Conservation (phyloP, 2,888 invertebrate genomes). For the Plebejus anna region DNA sequence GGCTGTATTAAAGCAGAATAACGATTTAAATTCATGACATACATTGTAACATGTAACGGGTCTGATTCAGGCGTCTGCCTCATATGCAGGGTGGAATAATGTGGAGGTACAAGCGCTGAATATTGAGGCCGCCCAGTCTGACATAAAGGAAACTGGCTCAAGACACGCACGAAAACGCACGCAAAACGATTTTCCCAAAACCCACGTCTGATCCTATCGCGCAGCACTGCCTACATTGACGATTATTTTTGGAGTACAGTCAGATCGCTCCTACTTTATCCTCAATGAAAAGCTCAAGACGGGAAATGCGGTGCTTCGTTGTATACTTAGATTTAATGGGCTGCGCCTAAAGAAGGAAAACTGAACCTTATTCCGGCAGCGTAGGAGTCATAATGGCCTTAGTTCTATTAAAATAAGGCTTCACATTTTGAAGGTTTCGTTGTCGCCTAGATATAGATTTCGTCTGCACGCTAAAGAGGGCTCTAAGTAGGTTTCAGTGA, state of each 20-base stretch:
- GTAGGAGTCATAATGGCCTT: constrained; percentile 47
- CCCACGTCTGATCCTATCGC: background rate
- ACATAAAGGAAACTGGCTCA: constrained; percentile 63
- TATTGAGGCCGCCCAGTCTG: constrained; percentile 71
- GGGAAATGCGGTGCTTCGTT: background rate
- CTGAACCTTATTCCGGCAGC: constrained; percentile 38
- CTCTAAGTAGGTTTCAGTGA: constrained; percentile 20
- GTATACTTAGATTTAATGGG: constrained; percentile 1
- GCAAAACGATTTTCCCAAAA: constrained; percentile 47
- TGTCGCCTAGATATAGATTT: constrained; percentile 53
- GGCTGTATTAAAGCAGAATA: background rate
- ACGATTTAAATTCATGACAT: constrained; percentile 13
- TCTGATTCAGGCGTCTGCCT: constrained; percentile 38
- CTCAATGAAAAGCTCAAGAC: constrained; percentile 9
- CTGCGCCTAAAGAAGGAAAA: constrained; percentile 41
- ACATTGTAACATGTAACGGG: constrained; percentile 14
- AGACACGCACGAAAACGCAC: constrained; percentile 72
- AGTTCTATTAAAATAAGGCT: constrained; percentile 53
- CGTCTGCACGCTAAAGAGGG: constrained; percentile 45
- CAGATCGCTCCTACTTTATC: background rate
- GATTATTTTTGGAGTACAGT: background rate
- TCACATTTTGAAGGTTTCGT: constrained; percentile 59
- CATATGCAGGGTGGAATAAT: constrained; percentile 69
- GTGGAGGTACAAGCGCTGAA: constrained; percentile 67
- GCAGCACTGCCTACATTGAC: background rate